Percentiles rank a stretch among this genome's conserved stretches.
These are phyloP conservation scores for Paratilapia polleni DNA, from an alignment of 2,113 vertebrate species.

Conservation along the genomic window DNA sequence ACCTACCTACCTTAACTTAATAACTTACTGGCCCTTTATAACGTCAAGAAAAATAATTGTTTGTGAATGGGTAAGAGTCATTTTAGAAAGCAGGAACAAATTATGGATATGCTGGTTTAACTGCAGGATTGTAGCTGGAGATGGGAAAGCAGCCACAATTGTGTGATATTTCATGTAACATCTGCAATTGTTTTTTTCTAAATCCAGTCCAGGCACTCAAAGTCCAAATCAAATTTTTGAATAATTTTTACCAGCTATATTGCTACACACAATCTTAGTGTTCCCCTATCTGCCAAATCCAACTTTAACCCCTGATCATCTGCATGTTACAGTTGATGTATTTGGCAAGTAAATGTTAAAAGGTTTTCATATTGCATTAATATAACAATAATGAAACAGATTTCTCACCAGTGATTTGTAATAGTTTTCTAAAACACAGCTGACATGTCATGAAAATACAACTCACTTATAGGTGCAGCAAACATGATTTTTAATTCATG, in stretches of 20 bases:
- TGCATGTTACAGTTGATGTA: neutral
- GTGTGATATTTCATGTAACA: neutral
- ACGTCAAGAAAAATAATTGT: neutral
- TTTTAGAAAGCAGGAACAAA: neutral
- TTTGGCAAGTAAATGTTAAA: neutral
- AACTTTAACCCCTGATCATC: neutral
- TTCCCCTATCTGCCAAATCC: neutral
- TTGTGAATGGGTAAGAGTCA: neutral
- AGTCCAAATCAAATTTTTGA: neutral
- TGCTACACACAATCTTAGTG: neutral
- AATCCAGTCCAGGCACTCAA: neutral
- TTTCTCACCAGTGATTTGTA: neutral
- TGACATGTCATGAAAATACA: neutral
- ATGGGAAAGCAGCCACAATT: neutral
- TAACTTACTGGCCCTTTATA: neutral
- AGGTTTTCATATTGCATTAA: neutral
- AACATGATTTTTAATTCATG: neutral
- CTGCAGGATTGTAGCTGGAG: neutral
- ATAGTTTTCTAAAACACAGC: neutral
- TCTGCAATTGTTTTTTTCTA: neutral
- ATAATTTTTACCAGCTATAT: conserved; percentile 1
- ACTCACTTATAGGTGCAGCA: neutral
- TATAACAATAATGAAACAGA: neutral
- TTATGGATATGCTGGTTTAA: neutral
- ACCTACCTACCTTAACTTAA: neutral